Percentiles rank a stretch among this genome's conserved stretches.
phyloP scores from a whole-genome alignment of 2,888 invertebrate genomes.

The Clunio marinus region DNA sequence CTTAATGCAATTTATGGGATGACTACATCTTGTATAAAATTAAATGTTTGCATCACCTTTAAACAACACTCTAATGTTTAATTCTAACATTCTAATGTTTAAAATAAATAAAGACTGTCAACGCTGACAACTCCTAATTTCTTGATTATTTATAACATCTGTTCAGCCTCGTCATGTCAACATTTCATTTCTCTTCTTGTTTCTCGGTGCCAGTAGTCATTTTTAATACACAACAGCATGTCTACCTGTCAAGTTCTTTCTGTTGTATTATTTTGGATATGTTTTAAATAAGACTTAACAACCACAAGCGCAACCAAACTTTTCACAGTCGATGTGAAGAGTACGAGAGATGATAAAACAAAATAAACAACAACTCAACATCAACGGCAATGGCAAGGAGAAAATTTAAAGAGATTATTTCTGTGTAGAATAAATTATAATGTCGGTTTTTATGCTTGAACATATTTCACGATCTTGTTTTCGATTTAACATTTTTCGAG shows the following conservation, averaged over 20 bases:
- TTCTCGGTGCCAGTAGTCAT: constrained; percentile 37
- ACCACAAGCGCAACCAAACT: constrained; percentile 32
- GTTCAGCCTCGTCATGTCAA: neutral
- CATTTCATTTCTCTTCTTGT: constrained; percentile 9
- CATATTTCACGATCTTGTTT: constrained; percentile 40
- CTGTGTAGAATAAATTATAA: constrained; percentile 33
- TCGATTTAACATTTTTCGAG: constrained; percentile 12
- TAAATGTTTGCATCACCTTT: no score
- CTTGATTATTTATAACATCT: no score
- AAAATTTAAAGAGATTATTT: constrained; percentile 7
- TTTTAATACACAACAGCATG: constrained; percentile 38
- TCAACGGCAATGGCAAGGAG: neutral
- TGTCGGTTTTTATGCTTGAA: constrained; percentile 33
- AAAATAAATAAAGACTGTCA: no score
- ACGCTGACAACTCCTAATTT: no score
- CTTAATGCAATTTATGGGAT: no score
- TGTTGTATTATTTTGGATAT: constrained; percentile 30
- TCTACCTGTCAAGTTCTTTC: constrained; percentile 40
- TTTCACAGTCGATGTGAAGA: neutral
- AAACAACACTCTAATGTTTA: no score
- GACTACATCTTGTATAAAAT: no score
- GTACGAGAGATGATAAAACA: neutral
- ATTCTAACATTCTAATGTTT: no score
- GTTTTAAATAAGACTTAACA: constrained; percentile 37
- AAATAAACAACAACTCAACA: constrained; percentile 10